Conservation (phyloP, 2,888 invertebrate genomes). For the Platypus cylindrus region DNA sequence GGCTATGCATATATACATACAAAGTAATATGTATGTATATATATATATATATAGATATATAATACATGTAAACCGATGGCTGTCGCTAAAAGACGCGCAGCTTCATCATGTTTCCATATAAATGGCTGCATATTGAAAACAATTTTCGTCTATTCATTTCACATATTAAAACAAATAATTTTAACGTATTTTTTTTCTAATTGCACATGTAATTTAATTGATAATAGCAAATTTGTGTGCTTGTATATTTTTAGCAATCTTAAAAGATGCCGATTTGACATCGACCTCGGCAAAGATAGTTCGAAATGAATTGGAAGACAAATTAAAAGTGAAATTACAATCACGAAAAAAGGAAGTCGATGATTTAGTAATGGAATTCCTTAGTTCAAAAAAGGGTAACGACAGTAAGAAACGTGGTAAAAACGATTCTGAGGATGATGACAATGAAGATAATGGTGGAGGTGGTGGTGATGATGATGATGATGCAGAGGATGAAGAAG, state of each 20-base stretch:
- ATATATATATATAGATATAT: too few species aligned
- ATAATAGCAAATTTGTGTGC: too few species aligned
- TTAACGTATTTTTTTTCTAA: slow-evolving; percentile 1
- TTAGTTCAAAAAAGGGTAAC: slow-evolving; percentile 35
- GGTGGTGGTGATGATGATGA: slow-evolving; percentile 34
- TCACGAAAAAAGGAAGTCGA: slow-evolving; percentile 79
- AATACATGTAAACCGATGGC: too few species aligned
- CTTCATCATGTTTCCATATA: not conserved
- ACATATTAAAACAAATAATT: not conserved
- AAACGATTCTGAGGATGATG: slow-evolving; percentile 38
- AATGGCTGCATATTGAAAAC: not conserved
- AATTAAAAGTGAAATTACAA: slow-evolving; percentile 61
- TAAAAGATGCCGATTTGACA: slow-evolving; percentile 75
- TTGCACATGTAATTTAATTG: too few species aligned
- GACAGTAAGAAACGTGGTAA: slow-evolving; percentile 36
- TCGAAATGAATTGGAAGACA: slow-evolving; percentile 70
- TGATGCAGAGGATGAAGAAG: slow-evolving; percentile 42
- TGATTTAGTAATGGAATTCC: slow-evolving; percentile 70
- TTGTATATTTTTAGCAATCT: slow-evolving; percentile 50
- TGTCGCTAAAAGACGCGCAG: slow-evolving; percentile 43
- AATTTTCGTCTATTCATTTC: slow-evolving; percentile 1
- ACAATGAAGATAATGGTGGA: slow-evolving; percentile 38
- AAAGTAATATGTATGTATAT: too few species aligned
- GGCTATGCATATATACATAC: too few species aligned
- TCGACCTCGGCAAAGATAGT: slow-evolving; percentile 83